These are phyloP conservation scores for Onthophagus taurus DNA, from an alignment of 1,140 invertebrate species.

Conservation along the genomic window DNA sequence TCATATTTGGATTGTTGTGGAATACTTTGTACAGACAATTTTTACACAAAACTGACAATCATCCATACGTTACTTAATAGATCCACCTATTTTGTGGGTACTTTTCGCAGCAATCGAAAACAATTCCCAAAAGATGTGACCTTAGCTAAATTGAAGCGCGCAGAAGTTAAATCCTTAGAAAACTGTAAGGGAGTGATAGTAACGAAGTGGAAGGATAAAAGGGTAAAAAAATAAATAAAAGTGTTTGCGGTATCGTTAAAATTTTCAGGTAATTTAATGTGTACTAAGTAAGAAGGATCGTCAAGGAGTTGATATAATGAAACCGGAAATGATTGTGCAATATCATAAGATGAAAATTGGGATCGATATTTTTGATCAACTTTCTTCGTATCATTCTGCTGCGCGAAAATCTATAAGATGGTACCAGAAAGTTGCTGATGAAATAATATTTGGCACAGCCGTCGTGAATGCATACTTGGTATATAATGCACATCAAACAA, in stretches of 20 bases:
- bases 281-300: neutral
- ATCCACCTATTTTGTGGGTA: slow-evolving; percentile 33
- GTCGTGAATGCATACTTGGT: slow-evolving; percentile 2
- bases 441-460: slow-evolving; percentile 2
- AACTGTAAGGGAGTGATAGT: slow-evolving; percentile 27
- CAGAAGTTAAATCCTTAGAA: slow-evolving; percentile 26
- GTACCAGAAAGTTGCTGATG: slow-evolving; percentile 3
- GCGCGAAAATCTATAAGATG: slow-evolving; percentile 5
- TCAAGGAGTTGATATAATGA: slow-evolving; percentile 3
- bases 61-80: slow-evolving; percentile 30
- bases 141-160: slow-evolving; percentile 24
- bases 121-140: slow-evolving; percentile 23
- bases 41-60: slow-evolving; percentile 33
- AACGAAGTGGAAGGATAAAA: slow-evolving; percentile 30
- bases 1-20: slow-evolving; percentile 25
- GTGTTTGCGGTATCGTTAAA: no score
- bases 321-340: no score
- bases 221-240: no score
- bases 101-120: slow-evolving; percentile 25
- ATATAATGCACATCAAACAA: no score
- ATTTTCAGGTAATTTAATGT: slow-evolving; percentile 8
- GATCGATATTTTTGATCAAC: slow-evolving; percentile 3
- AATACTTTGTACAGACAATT: slow-evolving; percentile 36
- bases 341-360: no score
- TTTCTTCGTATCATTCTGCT: neutral